These are phyloP conservation scores for Globodera ellingtonae DNA, from an alignment of 1,140 invertebrate species.

Conservation along the genomic window DNA sequence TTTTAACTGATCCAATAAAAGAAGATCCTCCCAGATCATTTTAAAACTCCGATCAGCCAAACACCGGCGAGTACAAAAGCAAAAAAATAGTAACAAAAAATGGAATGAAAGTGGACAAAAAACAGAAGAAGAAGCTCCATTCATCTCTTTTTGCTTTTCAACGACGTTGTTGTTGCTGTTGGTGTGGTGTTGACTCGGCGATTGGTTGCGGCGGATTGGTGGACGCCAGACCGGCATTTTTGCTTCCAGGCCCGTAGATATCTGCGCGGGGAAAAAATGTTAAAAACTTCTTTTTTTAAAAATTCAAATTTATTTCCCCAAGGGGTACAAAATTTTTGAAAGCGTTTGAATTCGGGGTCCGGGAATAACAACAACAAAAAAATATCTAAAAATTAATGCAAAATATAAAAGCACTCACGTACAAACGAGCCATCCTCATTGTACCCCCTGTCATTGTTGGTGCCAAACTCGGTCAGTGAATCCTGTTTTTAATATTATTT, in stretches of 20 bases:
- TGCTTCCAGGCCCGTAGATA: constrained; percentile 1
- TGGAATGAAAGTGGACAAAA: background rate
- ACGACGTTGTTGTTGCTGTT: background rate
- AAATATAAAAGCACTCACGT: constrained; percentile 72
- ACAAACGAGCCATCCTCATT: constrained; percentile 97
- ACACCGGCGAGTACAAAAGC: no score
- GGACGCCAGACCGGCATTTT: constrained; percentile 1
- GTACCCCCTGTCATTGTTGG: constrained; percentile 92
- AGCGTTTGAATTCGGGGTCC: no score
- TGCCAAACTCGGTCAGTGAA: constrained; percentile 96
- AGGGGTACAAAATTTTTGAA: no score
- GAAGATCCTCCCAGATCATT: no score
- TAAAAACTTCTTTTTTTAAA: no score
- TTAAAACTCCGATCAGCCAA: no score
- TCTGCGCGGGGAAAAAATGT: background rate
- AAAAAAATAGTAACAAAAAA: background rate
- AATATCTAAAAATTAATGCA: background rate
- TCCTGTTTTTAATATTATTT: no score
- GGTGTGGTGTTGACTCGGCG: background rate
- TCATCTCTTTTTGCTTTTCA: background rate
- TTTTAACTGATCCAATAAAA: background rate
- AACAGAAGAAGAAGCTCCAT: background rate
- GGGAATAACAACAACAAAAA: no score
- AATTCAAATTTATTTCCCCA: no score
- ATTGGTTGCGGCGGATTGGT: background rate